Base-by-base conservation (phyloP, 2,888 invertebrate genomes). In the Cataglyphis rosenhaueri region DNA sequence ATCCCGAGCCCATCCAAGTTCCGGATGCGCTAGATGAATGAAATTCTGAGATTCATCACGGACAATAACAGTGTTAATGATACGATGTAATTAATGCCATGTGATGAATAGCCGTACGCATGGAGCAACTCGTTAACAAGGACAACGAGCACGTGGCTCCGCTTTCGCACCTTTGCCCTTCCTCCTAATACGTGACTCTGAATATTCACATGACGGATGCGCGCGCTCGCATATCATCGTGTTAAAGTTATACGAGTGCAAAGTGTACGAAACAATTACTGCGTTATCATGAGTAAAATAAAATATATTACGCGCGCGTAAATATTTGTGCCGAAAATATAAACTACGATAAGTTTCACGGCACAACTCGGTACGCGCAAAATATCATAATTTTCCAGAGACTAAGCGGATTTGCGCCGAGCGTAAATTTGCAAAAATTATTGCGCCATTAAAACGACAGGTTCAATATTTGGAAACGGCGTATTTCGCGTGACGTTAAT, bases 21-120 rank as follows among this genome's bases (percentile, higher is more conserved):
- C 62, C 12, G 41, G 52, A 52, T 70, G 64, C 32, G 21, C 21
- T 8, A 35, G 44, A 10, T 66, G 48, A 29, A 61, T 44, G 25
- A 78, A 85, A 73, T 84, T 83, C 82, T 83, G 84, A 86, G 86
- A 89, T 86, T 89, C 86, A 87, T 88, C 85, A 86, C 81, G 82
- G 84, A 86, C 84, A 78, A 75, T 64, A 66, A 85, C 82, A 79
- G 88, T 87, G 85, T 88, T 90, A 89, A 90, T 90, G 88, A 89
- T 88, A 87, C 86, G 76, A 66, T 84, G 86, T 88, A 90, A 90
- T 90, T 89, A 87, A 90, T 86, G 88, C 87, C 86, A 74, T 85
- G 70, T 83, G 83, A 71, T 79, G 87, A 89, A 89, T 88, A 83
- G 75, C 71, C 85, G 81, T 85, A 85, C 84, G 85, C 85, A 85